These are phyloP conservation scores for Hoplias malabaricus DNA, from an alignment of 2,113 vertebrate species.

Conservation along the genomic window DNA sequence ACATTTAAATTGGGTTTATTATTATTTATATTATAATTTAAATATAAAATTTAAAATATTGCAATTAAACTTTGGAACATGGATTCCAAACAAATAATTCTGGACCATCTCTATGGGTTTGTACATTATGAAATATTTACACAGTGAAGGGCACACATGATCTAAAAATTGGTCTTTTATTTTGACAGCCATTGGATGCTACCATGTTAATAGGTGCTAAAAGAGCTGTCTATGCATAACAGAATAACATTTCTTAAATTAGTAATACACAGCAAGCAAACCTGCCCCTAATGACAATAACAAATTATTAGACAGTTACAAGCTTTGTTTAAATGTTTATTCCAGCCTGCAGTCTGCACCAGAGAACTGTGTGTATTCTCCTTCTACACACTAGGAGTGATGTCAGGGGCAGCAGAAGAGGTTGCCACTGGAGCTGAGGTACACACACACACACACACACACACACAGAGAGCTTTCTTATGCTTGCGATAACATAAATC, in stretches of 20 bases:
- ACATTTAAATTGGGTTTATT: too few species aligned
- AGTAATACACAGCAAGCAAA: background rate
- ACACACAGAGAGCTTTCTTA: background rate
- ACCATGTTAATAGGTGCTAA: background rate
- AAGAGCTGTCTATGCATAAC: background rate
- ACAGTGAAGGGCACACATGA: too few species aligned
- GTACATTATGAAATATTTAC: too few species aligned
- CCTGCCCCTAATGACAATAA: background rate
- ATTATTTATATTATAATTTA: too few species aligned
- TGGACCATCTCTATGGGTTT: too few species aligned
- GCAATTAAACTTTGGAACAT: too few species aligned
- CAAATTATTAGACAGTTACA: too few species aligned
- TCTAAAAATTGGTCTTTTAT: background rate
- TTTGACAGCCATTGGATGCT: background rate
- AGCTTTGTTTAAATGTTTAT: background rate
- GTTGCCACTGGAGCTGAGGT: slow-evolving; percentile 98
- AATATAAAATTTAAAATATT: too few species aligned
- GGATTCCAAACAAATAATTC: too few species aligned
- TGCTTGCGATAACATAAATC: background rate
- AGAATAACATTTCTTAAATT: background rate
- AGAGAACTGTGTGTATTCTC: slow-evolving; percentile 97
- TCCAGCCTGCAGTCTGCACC: slow-evolving; percentile 94
- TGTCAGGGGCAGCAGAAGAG: slow-evolving; percentile 97
- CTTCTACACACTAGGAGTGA: slow-evolving; percentile 97
- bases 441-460: background rate